Base-by-base conservation (phyloP, 2,113 vertebrate genomes). In the Toxotes chatareus region DNA sequence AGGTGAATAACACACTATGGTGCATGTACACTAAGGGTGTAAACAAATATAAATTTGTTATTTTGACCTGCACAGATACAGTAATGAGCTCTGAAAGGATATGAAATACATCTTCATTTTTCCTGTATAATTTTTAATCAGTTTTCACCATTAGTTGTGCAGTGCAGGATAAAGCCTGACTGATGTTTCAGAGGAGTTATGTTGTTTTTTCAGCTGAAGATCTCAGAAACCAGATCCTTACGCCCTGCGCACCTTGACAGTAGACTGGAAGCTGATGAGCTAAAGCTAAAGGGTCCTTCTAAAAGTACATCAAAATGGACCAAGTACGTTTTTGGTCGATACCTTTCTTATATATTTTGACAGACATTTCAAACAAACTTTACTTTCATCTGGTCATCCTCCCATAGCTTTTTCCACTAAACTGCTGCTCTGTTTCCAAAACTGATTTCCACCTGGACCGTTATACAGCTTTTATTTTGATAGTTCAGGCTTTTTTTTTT, bases 381-480 rank as follows among this genome's bases (percentile, higher is more conserved):
- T 32, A 34, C 61, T 74, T 55, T 61, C 27, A 32, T 67, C 53
- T 34, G 79, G 55, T 34, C 12, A 19, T 67, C 62, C 51, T 74
- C 4, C 23, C 27, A 27, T 5, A 12, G 10, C n/a, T 55, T 55
- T 55, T 55, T 10, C 21, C 51, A n/a, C 51, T n/a, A 9, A 23
- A 4, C 53, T 27, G 10, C 53, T 55, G 53, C 10, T 53, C 6
- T 46, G 1, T 14, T 62, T 51, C 21, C 47, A 40, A 9, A 5
- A 38, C 12, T 53, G 32, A 63, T 51, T 44, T 76, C 36, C 8
- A 7, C 9, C 46, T 1, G 2, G 21, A 27, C 14, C 13, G n/a
- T 57, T 38, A 69, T 7, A 13, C 6, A 32, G 23, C 14, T 27
- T 42, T 42, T 13, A 64, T 14, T 44, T 44, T 27, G 38, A 64